A percentile compares a stretch with the other conserved stretches of the same genome.
phyloP scores from a whole-genome alignment of 2,113 vertebrate genomes.

The Eclectus roratus region DNA sequence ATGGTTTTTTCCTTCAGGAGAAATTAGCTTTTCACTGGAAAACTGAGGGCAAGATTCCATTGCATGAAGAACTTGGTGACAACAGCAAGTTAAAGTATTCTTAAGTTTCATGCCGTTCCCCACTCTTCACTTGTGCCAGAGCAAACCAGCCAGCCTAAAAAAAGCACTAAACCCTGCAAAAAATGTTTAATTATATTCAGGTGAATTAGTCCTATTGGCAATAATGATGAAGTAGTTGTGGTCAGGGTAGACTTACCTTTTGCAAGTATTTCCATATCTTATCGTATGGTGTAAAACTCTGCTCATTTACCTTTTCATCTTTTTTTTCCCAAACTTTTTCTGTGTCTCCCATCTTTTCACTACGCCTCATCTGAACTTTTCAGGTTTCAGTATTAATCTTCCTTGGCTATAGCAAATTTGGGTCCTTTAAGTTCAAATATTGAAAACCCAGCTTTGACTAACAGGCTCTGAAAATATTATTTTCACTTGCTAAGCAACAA shows the following conservation, averaged over 20 bases:
- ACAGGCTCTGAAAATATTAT: not conserved
- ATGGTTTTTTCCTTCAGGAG: not conserved
- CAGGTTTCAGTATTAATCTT: not conserved
- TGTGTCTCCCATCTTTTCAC: not conserved
- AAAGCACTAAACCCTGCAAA: not conserved
- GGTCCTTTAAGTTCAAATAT: not conserved
- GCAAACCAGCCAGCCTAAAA: not conserved
- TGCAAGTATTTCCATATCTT: not conserved
- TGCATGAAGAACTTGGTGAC: not conserved
- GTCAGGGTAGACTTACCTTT: not conserved
- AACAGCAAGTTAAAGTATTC: not conserved
- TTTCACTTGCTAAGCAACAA: not conserved
- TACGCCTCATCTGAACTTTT: not conserved
- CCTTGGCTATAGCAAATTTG: not conserved
- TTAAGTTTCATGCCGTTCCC: not conserved
- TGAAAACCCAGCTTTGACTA: not conserved
- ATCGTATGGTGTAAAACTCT: not conserved
- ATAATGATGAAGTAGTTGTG: not conserved
- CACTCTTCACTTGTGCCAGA: not conserved
- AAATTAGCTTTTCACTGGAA: not conserved
- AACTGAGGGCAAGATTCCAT: not conserved
- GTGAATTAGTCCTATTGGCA: not conserved
- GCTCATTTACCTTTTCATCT: not conserved
- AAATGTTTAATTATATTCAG: not conserved
- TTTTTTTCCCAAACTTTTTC: not conserved